Percentiles rank a stretch among this genome's conserved stretches.
Conservation (phyloP, 1,140 invertebrate genomes). For the Metopolophium dirhodum region DNA sequence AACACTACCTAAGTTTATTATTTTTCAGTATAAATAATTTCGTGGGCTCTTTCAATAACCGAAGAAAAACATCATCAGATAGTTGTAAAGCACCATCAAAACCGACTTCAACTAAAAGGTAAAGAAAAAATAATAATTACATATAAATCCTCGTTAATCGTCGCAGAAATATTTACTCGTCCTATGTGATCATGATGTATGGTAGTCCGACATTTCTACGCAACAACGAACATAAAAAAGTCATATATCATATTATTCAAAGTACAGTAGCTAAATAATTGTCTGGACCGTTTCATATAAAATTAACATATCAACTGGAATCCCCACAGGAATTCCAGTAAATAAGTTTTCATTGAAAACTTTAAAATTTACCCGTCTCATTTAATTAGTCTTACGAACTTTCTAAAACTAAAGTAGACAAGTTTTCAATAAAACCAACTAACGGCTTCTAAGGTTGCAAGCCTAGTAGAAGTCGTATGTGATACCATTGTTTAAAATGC, state of each 20-base stretch:
- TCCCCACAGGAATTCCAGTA: background rate
- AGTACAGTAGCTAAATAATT: background rate
- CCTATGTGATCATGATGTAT: background rate
- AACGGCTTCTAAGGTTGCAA: background rate
- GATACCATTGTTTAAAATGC: background rate
- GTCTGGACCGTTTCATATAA: background rate
- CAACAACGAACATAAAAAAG: background rate
- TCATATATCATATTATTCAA: background rate
- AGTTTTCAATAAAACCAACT: constrained; percentile 15
- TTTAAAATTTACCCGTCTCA: background rate
- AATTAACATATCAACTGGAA: constrained; percentile 23
- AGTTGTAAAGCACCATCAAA: background rate
- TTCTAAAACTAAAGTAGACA: background rate
- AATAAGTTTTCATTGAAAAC: constrained; percentile 9
- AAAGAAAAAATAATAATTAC: background rate
- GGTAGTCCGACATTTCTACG: background rate
- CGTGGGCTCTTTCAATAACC: background rate
- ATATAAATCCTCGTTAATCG: background rate
- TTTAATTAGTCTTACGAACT: constrained; percentile 15
- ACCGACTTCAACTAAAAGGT: constrained; percentile 6
- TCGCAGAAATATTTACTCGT: background rate
- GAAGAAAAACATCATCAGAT: background rate
- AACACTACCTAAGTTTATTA: background rate
- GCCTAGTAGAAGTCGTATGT: background rate
- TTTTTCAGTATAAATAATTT: constrained; percentile 23